These are phyloP conservation scores for Dryobota labecula DNA, from an alignment of 2,888 invertebrate species.

Conservation along the genomic window DNA sequence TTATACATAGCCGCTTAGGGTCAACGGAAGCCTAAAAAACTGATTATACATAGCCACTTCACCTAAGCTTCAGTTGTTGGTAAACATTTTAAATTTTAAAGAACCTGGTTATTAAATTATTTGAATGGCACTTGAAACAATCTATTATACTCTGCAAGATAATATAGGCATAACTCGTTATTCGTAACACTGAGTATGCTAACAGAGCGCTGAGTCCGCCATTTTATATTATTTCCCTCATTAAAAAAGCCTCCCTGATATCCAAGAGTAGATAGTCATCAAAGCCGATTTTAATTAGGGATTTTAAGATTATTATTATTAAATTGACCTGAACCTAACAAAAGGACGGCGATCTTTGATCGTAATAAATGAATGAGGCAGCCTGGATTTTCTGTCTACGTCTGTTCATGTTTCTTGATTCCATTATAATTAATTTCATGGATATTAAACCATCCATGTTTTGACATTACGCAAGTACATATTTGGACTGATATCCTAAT, in stretches of 20 bases:
- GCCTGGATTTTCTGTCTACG: conserved; percentile 33
- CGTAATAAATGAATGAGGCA: conserved; percentile 30
- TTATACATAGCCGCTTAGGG: no score
- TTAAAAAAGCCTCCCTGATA: conserved; percentile 56
- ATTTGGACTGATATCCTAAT: background rate
- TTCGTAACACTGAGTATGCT: conserved; percentile 57
- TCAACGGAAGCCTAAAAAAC: no score
- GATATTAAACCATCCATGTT: background rate
- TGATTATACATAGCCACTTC: background rate
- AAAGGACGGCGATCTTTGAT: conserved; percentile 26
- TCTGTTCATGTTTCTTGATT: conserved; percentile 25
- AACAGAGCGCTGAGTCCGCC: conserved; percentile 48
- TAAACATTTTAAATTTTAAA: background rate
- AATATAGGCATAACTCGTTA: conserved; percentile 50
- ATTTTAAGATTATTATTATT: conserved; percentile 52
- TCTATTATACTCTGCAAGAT: conserved; percentile 13
- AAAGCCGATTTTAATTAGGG: conserved; percentile 65
- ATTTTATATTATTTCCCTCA: conserved; percentile 61
- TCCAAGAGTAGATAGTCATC: conserved; percentile 47
- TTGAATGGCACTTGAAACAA: conserved; percentile 24
- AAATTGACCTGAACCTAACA: conserved; percentile 46
- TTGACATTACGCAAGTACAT: background rate
- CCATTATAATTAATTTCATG: conserved; percentile 30
- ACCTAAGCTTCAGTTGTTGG: background rate
- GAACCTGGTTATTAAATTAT: conserved; percentile 8